Percentiles rank a stretch among this genome's conserved stretches.
phyloP scores from a whole-genome alignment of 2,113 vertebrate genomes.

The Neoarius graeffei region DNA sequence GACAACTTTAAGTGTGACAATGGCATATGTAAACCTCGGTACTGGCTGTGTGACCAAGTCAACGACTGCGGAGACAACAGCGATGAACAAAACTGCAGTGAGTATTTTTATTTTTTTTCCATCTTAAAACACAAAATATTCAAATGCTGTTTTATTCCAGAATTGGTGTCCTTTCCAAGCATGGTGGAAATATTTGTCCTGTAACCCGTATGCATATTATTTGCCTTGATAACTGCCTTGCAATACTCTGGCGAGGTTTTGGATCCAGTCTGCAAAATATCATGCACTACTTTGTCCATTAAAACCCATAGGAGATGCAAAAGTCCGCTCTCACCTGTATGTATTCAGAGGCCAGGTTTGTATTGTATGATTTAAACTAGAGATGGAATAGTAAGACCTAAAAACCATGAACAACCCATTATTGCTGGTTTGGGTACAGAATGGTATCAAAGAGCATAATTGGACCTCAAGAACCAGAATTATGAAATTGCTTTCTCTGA shows the following conservation, averaged over 20 bases:
- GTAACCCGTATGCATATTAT: neutral
- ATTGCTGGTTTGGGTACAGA: neutral
- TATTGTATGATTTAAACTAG: neutral
- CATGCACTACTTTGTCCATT: neutral
- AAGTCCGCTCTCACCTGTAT: neutral
- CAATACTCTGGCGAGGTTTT: neutral
- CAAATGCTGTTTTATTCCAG: neutral
- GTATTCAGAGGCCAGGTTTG: neutral
- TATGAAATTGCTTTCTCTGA: neutral
- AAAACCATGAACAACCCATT: neutral
- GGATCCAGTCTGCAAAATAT: neutral
- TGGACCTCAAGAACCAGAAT: neutral
- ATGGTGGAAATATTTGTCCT: neutral
- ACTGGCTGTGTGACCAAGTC: constrained; percentile 70
- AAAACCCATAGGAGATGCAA: neutral
- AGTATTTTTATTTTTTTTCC: constrained; percentile 44
- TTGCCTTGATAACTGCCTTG: neutral
- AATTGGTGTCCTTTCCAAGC: neutral
- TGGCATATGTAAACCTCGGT: constrained; percentile 72
- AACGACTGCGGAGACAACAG: constrained; percentile 78
- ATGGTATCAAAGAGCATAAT: neutral
- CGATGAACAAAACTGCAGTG: constrained; percentile 73
- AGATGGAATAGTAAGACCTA: neutral
- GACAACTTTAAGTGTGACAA: constrained; percentile 72
- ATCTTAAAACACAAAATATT: neutral